Base-by-base conservation (phyloP, 2,113 vertebrate species). In the Albula goreensis region DNA sequence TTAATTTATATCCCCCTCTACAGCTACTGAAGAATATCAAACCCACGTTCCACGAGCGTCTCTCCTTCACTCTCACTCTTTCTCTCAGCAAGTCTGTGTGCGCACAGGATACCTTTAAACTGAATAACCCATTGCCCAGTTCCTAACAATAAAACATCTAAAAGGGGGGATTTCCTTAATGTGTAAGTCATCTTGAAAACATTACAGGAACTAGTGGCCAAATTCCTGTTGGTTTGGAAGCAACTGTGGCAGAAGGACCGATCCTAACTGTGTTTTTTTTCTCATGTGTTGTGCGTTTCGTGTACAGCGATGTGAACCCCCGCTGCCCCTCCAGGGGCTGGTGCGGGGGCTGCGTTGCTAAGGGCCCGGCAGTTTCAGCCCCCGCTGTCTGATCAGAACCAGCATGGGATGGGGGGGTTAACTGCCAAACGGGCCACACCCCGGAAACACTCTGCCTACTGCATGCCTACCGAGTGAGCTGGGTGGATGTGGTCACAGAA, bases 171-270 rank as follows among this genome's bases (percentile, higher is more conserved):
- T 95, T 95, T 96, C 94, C 95, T 94, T 94, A 89, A 90, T 95
- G 92, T 93, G 91, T 93, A 89, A 93, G 93, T 90, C 95, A 96
- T 96, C 94, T 96, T 95, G 95, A 95, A 96, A 92, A 95, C 93
- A 95, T 96, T 96, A 95, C 83, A 89, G 52, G 90, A 91, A 93
- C 92, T 93, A 90, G 94, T 95, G 93, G 95, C 95, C 95, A 95
- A 94, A 94, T 94, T 94, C 93, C 88, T 92, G 87, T 88, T 91
- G 89, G 91, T 94, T 93, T 88, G 84, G 91, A 93, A 94, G 92
- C 90, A 92, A 94, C 91, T 92, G 89, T 91, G 85, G 90, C 89
- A 87, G 84, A 80, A 82, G 81, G 84, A 80, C 52, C 89, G 56
- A 66, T 66, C 87, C 84, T 89, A 66, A 77, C 60, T 83, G 17